phyloP scores from a whole-genome alignment of 2,888 invertebrate species.

The Caenorhabditis sp. region DNA sequence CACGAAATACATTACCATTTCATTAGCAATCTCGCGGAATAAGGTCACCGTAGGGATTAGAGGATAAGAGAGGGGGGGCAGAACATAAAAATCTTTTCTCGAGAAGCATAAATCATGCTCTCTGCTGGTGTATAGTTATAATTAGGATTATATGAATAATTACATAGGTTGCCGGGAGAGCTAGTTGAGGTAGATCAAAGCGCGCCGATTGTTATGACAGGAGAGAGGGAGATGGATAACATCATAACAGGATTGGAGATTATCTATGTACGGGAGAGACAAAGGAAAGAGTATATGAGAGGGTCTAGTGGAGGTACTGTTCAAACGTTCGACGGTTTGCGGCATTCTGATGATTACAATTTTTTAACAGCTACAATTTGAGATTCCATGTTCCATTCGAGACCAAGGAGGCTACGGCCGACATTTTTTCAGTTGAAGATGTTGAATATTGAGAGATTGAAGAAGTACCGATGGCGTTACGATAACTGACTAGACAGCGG shows the following conservation, averaged over 20 bases:
- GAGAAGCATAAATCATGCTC: conserved; percentile 49
- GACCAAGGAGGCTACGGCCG: too few relatives aligned
- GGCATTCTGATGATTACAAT: too few relatives aligned
- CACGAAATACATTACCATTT: conserved; percentile 35
- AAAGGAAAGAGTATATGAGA: neutral
- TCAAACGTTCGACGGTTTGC: neutral
- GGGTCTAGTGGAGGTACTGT: neutral
- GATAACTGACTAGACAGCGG: too few relatives aligned
- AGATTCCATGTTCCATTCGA: too few relatives aligned
- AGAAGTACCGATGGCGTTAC: too few relatives aligned
- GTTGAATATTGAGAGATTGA: too few relatives aligned
- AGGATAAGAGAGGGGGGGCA: neutral
- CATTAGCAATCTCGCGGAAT: conserved; percentile 30
- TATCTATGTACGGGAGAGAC: conserved; percentile 18
- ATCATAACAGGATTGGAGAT: conserved; percentile 22
- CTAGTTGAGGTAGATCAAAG: conserved; percentile 31
- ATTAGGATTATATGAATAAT: conserved; percentile 52
- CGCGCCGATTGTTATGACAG: conserved; percentile 31
- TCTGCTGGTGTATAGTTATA: conserved; percentile 42
- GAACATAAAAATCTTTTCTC: conserved; percentile 43
- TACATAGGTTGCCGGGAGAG: conserved; percentile 14
- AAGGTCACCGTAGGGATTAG: conserved; percentile 37
- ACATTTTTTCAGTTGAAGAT: too few relatives aligned
- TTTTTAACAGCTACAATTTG: too few relatives aligned
- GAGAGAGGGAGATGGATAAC: conserved; percentile 24